Evolutionary conservation across 2,797 vertebrate species (phyloP).

Genomic region (Taenioides sp.): DNA sequence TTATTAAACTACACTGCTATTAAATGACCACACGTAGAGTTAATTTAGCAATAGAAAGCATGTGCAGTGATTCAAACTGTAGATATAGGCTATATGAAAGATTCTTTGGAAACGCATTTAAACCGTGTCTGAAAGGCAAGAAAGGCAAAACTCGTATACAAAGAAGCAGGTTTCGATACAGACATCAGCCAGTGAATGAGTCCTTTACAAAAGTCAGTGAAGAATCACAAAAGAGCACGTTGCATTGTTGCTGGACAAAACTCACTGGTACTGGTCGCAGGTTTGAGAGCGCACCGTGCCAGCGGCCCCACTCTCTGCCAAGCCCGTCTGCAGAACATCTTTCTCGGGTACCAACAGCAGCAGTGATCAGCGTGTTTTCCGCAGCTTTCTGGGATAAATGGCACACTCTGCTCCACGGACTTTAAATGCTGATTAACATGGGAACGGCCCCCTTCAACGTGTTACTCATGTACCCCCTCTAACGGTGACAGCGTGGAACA

Average conservation of each 20-base stretch:
- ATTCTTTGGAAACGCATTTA: background rate
- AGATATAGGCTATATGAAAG: background rate
- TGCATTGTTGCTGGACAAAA: background rate
- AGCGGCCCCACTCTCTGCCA: slow-evolving; percentile 71
- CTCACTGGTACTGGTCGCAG: slow-evolving; percentile 58
- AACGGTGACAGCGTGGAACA: slow-evolving; percentile 4
- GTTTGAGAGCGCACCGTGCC: slow-evolving; percentile 54
- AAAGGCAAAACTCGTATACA: background rate
- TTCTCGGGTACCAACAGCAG: slow-evolving; percentile 16
- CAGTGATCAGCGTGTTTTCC: slow-evolving; percentile 11
- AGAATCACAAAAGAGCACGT: background rate
- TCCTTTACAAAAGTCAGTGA: background rate
- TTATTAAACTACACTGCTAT: too few species aligned
- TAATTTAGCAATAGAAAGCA: background rate
- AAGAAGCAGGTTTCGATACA: background rate
- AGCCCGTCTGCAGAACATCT: slow-evolving; percentile 75
- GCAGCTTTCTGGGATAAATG: slow-evolving; percentile 21
- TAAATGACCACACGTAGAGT: background rate
- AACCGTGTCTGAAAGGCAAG: background rate
- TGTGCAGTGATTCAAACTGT: background rate
- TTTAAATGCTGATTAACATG: slow-evolving; percentile 5
- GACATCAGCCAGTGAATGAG: background rate
- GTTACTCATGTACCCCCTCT: slow-evolving; percentile 22
- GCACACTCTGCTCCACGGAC: slow-evolving; percentile 8
- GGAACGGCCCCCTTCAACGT: slow-evolving; percentile 3